Base-by-base conservation (phyloP, 2,888 invertebrate species). In the Coleophora deauratella region DNA sequence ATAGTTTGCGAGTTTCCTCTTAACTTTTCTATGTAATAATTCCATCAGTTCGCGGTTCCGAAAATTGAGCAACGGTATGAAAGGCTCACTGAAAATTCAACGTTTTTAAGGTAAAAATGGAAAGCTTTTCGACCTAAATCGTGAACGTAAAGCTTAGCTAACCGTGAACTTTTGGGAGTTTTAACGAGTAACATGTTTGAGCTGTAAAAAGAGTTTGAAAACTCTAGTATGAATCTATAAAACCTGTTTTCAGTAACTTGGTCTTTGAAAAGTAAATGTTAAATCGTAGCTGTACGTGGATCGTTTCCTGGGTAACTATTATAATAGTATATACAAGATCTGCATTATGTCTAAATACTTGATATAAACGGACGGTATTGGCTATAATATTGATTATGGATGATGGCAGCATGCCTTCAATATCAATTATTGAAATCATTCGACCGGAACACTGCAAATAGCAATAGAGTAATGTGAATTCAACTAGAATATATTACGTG, bases 101-200 rank as follows among this genome's bases (percentile, higher is more conserved):
- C 55, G 61, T 65, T 68, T 63, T 62, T 62, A 63, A 63, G 57
- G 61, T 62, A 64, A 68, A 72, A 71, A 62, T 59, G 57, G 58
- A 69, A 62, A 58, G 52, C 60, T 61, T 59, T 65, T 60, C 59
- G 53, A 62, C 60, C 63, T 51, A 67, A 66, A 70, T 68, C 64
- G 61, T 63, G 55, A 60, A 61, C 52, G 56, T 52, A 56, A 54
- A 48, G 59, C 54, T 58, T 59, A 67, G 55, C 63, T 63, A 70
- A 65, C 64, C 65, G 63, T 60, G 60, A 66, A 69, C 59, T 66
- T 70, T 62, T 52, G 47, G 54, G 53, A 50, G 44, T 64, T 71
- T 70, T 66, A 65, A 68, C 65, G 64, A 69, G 61, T 42, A 52
- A 55, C 48, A 38, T 31, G 36, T 39, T 27, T 15, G 31, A 33